Percentiles rank a stretch among this genome's conserved stretches.
Evolutionary conservation across 2,888 invertebrate genomes (phyloP).

Genomic region (Neoitamus cyanurus): DNA sequence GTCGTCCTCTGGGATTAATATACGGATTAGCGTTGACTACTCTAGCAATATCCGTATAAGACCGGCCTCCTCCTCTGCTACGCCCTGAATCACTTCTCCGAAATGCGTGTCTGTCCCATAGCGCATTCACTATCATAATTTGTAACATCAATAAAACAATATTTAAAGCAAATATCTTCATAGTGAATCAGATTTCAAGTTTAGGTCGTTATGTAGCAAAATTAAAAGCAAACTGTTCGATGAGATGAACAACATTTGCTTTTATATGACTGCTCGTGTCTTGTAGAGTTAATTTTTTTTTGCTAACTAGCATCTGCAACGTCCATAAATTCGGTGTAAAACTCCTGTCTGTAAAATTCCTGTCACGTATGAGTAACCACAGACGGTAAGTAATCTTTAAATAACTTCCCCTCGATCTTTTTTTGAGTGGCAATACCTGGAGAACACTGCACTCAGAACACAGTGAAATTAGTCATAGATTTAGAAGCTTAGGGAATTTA

Average conservation of each 20-base stretch:
- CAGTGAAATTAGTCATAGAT: background rate
- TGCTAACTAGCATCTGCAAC: background rate
- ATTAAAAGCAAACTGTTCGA: background rate
- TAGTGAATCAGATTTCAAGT: background rate
- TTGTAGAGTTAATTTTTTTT: background rate
- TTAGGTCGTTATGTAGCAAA: background rate
- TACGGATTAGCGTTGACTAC: slow-evolving; percentile 73
- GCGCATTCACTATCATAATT: background rate
- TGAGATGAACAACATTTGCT: background rate
- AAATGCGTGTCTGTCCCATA: background rate
- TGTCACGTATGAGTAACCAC: background rate
- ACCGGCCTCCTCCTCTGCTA: slow-evolving; percentile 65
- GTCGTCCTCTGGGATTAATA: slow-evolving; percentile 69
- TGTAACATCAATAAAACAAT: background rate
- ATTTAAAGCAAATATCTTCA: background rate
- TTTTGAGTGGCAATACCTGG: background rate
- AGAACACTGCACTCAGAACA: background rate
- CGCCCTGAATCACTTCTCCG: slow-evolving; percentile 46
- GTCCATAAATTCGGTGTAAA: background rate
- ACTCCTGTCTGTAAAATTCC: background rate
- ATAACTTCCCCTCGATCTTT: background rate
- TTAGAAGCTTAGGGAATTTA: background rate
- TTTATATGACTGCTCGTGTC: background rate
- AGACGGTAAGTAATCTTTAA: background rate
- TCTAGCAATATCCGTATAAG: slow-evolving; percentile 78